Conservation (phyloP, 2,888 invertebrate genomes). For the Drosophila phalerata region DNA sequence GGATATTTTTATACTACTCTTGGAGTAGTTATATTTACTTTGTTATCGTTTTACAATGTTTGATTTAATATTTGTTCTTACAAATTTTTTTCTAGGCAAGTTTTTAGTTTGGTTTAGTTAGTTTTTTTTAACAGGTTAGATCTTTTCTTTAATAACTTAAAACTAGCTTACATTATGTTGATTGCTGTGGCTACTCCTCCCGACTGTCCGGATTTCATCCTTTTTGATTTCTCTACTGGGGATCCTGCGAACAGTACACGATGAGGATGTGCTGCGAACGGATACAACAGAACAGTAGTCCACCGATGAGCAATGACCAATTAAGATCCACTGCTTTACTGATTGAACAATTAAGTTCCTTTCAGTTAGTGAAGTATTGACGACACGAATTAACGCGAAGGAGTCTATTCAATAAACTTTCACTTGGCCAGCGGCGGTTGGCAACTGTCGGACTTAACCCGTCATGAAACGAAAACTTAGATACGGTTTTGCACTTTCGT, state of each 20-base stretch:
- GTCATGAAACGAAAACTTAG: background rate
- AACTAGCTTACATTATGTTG: background rate
- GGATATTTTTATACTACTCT: background rate
- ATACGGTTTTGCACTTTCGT: background rate
- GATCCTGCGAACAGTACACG: too few species aligned
- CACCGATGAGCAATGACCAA: too few species aligned
- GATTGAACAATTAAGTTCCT: background rate
- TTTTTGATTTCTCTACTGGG: background rate
- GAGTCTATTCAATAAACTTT: background rate
- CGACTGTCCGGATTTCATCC: background rate
- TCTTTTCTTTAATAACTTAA: too few species aligned
- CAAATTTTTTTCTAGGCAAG: too few species aligned
- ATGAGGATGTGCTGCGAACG: too few species aligned
- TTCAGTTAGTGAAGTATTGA: background rate
- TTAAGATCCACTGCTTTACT: too few species aligned
- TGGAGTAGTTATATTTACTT: background rate
- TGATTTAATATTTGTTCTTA: background rate
- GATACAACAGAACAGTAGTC: too few species aligned
- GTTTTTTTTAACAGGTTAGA: too few species aligned
- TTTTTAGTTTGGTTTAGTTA: background rate
- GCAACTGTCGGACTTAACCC: background rate
- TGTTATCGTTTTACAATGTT: background rate
- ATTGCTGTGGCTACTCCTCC: background rate
- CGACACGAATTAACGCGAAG: background rate
- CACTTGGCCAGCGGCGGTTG: slow-evolving; percentile 1